These are phyloP conservation scores for Peromyscus maniculatus DNA, from an alignment of 2,113 vertebrate genomes.

Conservation along the genomic window DNA sequence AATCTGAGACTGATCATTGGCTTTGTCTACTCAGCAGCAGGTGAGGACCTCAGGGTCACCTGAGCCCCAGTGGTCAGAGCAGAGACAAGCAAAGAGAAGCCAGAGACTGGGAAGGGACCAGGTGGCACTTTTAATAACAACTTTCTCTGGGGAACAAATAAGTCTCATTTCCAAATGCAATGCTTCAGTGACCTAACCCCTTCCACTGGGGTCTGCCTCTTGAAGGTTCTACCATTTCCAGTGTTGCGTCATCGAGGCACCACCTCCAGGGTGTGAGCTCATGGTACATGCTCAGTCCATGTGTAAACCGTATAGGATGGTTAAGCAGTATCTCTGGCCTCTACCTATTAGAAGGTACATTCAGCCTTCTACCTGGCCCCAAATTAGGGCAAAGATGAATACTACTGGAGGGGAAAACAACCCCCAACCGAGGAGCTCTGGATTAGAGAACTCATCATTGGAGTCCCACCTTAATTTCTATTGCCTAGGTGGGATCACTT, in stretches of 20 bases:
- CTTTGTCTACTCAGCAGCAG: background rate
- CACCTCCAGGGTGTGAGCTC: background rate
- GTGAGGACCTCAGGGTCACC: background rate
- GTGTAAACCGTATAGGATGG: background rate
- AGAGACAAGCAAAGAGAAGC: background rate
- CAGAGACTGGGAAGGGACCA: background rate
- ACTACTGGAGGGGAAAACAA: background rate
- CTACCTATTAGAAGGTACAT: background rate
- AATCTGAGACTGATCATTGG: background rate
- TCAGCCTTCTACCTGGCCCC: rapidly evolving
- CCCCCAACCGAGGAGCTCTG: background rate
- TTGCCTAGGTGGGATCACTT: background rate
- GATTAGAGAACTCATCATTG: background rate
- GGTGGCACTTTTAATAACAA: background rate
- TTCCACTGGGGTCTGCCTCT: background rate
- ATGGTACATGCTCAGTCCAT: background rate
- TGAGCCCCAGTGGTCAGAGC: background rate
- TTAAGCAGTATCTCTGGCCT: background rate
- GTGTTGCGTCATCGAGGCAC: background rate
- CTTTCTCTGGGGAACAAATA: background rate
- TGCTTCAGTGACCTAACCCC: background rate
- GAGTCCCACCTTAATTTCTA: background rate
- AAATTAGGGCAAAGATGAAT: background rate
- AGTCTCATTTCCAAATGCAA: background rate
- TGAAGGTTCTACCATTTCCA: background rate